Evolutionary conservation across 2,113 vertebrate species (phyloP).

Genomic region (Passer domesticus): DNA sequence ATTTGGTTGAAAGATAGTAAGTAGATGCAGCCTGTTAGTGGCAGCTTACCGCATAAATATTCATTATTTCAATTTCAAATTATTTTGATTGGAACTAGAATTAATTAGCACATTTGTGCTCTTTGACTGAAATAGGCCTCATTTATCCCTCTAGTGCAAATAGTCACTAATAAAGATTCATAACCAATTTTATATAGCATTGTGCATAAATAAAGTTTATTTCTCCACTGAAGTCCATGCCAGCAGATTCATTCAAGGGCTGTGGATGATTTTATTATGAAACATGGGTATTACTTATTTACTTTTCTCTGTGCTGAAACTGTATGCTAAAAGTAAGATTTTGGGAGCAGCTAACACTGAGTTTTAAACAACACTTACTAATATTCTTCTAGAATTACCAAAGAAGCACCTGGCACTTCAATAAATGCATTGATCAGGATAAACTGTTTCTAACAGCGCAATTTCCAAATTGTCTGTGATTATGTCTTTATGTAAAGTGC

Average conservation of each 20-base stretch:
- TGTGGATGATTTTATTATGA: not conserved
- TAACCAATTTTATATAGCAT: not conserved
- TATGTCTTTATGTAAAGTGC: not conserved
- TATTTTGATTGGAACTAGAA: slow-evolving; percentile 49
- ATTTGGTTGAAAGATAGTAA: slow-evolving; percentile 21
- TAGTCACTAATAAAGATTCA: slow-evolving; percentile 28
- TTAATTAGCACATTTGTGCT: slow-evolving; percentile 42
- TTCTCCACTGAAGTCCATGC: not conserved
- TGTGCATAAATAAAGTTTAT: slow-evolving; percentile 13
- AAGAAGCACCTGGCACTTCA: slow-evolving; percentile 44
- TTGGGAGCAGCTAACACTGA: not conserved
- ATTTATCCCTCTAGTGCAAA: slow-evolving; percentile 8
- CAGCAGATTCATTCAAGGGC: not conserved
- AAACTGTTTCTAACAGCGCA: not conserved
- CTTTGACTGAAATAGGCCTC: slow-evolving; percentile 33
- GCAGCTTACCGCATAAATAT: not conserved
- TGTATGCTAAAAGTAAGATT: not conserved
- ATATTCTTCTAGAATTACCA: not conserved
- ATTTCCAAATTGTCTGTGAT: not conserved
- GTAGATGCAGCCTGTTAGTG: slow-evolving; percentile 14
- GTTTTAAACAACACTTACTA: not conserved
- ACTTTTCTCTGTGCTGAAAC: not conserved
- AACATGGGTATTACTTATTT: not conserved
- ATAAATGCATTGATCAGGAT: slow-evolving; percentile 16
- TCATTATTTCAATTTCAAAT: slow-evolving; percentile 22